Evolutionary conservation across 2,113 vertebrate species (phyloP), one percentile per base, ranked within the genome.

Genomic region (Leuciscus idus): DNA sequence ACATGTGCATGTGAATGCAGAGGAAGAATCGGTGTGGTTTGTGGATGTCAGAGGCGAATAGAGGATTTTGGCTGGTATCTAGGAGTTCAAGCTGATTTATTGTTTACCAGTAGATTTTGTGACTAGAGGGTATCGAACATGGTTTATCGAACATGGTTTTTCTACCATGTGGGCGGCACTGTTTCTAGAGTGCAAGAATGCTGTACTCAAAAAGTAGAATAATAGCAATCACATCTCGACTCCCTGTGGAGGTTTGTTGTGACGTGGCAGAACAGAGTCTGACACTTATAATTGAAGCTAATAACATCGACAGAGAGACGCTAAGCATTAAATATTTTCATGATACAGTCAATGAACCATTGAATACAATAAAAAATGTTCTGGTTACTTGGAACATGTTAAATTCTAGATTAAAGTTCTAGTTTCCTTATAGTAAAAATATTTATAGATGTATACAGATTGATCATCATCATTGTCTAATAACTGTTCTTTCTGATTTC

Each of bases 1-100:
- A 70, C 62, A 74, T 46, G 23, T 21, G 33, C 46, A 79, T 61
- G 39, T 57, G 57, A 87, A 48, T 55, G 28, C 21, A 61, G 59
- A 62, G 21, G 62, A 30, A 39, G 75, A 59, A 46, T 23, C 15
- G 5, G 52, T n/a, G 75, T 8, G 75, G 48, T 59, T 19, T 17
- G 68, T 33, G 21, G 77, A 68, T 81, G 73, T 64, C 57, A 70
- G 15, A 48, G 61, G 26, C 30, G 61, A 19, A 46, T 46, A 4
- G 39, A 81, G 39, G 26, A 10, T 81, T 48, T 48, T 8, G n/a
- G 33, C 33, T 79, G 43, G 9, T 17, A 15, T 26, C 23, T 50
- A 50, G 23, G n/a, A 11, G 61, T 62, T 64, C 6, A 11, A 28
- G 61, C 26, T 1, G n/a, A 28, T 62, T 28, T 3, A 48, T 48